Evolutionary conservation across 2,888 invertebrate genomes (phyloP), one percentile per base, ranked within the genome.

Genomic region (Yponomeuta cagnagella): DNA sequence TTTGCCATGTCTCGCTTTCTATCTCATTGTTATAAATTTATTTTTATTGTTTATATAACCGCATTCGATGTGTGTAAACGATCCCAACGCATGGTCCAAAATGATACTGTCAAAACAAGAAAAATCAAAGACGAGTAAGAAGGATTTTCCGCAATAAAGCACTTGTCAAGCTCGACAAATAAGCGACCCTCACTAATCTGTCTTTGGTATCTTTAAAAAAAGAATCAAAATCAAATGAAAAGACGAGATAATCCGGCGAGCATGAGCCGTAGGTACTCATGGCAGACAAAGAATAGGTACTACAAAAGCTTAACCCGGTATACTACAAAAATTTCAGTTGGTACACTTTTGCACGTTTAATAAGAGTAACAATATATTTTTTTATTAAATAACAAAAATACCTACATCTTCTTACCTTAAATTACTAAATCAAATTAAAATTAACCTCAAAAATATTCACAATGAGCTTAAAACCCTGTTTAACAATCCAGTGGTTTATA

Each of bases 221-320:
- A 85, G 85, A 86, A 88, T 86, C 86, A 85, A 84, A 84, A 84
- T 82, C 82, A 79, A 81, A 81, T 74, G 74, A 74, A 66, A 74
- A 79, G 79, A 80, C 75, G 78, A 81, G 84, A 89, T 89, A 87
- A 90, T 90, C 86, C 83, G 72, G 73, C 74, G 82, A 80, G 80
- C 79, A 79, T 77, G 78, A 58, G 52, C 52, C 52, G 52, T 58
- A 58, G 52, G 52, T 58, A 58, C 43, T 43, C 6, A 43, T 43
- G 43, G 52, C 52, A 58, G 52, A 5, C 15, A 5, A 15, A 58
- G 1, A 58, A 15, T 15, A 15, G 4, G 23, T 23, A 23, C 23
- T 58, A 58, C 52, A 58, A 58, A 58, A 58, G 52, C 15, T 58
- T 15, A 15, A 58, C 52, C 4, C 52, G 5, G 52, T 8, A 23